Evolutionary conservation across 2,888 invertebrate species (phyloP), one percentile per base, ranked within the genome.

Genomic region (Yponomeuta cagnagella): DNA sequence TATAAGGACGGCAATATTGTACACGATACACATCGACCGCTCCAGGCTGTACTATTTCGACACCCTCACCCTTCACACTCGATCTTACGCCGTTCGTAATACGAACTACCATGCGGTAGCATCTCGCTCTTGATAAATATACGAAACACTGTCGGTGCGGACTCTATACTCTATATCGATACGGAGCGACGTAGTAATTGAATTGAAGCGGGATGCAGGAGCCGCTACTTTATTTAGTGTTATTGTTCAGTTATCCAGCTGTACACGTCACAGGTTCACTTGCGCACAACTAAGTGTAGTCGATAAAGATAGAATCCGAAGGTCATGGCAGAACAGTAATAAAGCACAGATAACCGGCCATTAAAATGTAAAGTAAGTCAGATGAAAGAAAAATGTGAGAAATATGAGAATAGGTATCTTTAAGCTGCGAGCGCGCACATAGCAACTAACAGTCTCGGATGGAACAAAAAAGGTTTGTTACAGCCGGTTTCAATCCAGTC

Each of bases 191-290:
- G 10, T 10, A 68, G 2, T 68, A 23, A 68, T 52, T 68, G n/a
- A 48, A 68, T 68, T 68, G 58, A 52, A 52, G 23, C 48, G 23
- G 37, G 10, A 30, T 65, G 52, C 37, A 48, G 48, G 10, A 10
- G 68, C 52, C 9, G 31, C 4, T 43, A 48, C 43, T 23, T 31
- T 31, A 65, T 68, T 68, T 68, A 68, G 48, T 68, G 68, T 68
- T 48, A 68, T 68, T 68, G 68, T 68, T 68, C 33, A 48, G 68
- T 68, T 68, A 68, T 68, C 52, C 48, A 30, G 30, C 48, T 48
- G 48, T 30, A 31, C 12, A 48, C 30, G 68, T n/a, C 23, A 10
- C 52, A 68, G 68, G 43, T 37, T 31, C 65, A 31, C 4, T 58
- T 8, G 52, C 52, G 10, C 10, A 12, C 52, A 52, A 12, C 52